Evolutionary conservation across 2,797 vertebrate genomes (phyloP).

Genomic region (Spheniscus humboldti): DNA sequence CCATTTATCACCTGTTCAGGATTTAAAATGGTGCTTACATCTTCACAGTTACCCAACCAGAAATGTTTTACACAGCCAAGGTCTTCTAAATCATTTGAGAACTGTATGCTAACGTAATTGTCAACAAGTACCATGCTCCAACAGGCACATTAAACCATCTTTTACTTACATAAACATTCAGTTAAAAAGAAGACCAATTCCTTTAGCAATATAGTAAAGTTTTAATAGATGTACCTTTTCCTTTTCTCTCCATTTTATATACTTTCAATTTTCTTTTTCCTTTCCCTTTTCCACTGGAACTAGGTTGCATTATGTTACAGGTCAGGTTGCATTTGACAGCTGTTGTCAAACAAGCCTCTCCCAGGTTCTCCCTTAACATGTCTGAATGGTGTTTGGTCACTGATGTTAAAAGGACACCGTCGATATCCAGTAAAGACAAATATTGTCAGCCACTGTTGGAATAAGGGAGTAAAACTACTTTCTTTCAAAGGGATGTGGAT

Average conservation of each 20-base stretch:
- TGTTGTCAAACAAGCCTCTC: background rate
- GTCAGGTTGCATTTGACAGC: background rate
- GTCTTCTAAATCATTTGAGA: background rate
- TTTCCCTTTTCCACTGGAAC: background rate
- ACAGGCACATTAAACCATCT: background rate
- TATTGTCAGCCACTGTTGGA: background rate
- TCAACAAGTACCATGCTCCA: background rate
- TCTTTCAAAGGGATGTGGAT: background rate
- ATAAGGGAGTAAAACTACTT: background rate
- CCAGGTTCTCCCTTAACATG: background rate
- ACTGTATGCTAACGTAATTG: background rate
- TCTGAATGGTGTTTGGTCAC: background rate
- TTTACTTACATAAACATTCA: background rate
- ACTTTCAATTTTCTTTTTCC: background rate
- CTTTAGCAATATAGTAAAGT: background rate
- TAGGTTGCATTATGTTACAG: background rate
- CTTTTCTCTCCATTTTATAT: background rate
- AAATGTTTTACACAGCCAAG: background rate
- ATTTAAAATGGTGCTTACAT: background rate
- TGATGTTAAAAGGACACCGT: background rate
- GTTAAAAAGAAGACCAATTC: background rate
- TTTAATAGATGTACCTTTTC: background rate
- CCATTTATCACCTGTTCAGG: conserved; percentile 4
- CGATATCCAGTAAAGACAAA: background rate
- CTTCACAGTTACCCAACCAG: background rate